Conservation (phyloP, 2,888 invertebrate species). For the Crematogaster levior region DNA sequence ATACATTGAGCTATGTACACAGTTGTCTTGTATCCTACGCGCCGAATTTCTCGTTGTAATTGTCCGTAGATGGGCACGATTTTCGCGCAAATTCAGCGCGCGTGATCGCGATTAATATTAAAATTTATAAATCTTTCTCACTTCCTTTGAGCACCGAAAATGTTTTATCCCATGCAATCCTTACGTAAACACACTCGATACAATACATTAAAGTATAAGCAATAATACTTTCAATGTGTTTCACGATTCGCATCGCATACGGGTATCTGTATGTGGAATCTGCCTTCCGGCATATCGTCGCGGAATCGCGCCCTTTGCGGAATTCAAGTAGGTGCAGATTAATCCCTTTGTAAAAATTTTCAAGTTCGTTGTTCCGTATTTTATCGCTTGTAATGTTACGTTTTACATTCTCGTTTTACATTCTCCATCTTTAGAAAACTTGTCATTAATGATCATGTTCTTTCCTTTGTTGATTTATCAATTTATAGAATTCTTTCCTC, state of each 20-base stretch:
- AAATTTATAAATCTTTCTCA: constrained; percentile 65
- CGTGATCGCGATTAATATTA: constrained; percentile 62
- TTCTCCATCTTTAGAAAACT: neutral
- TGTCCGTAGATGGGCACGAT: constrained; percentile 14
- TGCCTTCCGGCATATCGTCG: neutral
- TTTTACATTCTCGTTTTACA: neutral
- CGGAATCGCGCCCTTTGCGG: constrained; percentile 31
- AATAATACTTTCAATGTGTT: constrained; percentile 84
- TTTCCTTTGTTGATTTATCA: neutral
- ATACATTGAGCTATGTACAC: constrained; percentile 84
- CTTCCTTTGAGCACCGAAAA: constrained; percentile 74
- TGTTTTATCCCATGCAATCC: constrained; percentile 64
- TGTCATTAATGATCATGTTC: too few species aligned
- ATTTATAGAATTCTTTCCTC: neutral
- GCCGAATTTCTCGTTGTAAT: constrained; percentile 22
- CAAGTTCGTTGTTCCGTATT: constrained; percentile 29
- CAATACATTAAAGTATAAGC: constrained; percentile 81
- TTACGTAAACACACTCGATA: constrained; percentile 77
- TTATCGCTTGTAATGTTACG: neutral
- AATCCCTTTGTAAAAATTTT: constrained; percentile 1
- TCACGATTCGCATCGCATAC: constrained; percentile 42
- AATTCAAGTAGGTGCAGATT: constrained; percentile 1
- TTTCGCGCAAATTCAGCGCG: constrained; percentile 35
- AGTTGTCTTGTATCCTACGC: constrained; percentile 62
- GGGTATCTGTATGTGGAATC: neutral